A percentile compares a stretch with the other conserved stretches of the same genome.
These are phyloP conservation scores for Molorchus minor DNA, from an alignment of 2,888 invertebrate species.

Conservation along the genomic window DNA sequence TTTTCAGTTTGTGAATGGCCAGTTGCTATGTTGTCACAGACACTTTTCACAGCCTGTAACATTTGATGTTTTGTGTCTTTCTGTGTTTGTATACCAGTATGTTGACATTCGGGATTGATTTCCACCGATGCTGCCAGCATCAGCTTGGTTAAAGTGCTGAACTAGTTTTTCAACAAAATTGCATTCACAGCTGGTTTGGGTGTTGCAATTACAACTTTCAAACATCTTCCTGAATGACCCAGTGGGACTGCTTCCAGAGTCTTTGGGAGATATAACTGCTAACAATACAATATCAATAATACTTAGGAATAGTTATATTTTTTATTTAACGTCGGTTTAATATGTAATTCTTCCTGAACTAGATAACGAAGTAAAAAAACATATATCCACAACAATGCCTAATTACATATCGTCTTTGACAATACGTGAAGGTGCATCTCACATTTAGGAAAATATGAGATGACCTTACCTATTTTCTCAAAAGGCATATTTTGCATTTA, in stretches of 20 bases:
- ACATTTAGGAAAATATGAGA: no score
- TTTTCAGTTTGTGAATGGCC: slow-evolving; percentile 5
- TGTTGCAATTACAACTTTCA: slow-evolving; percentile 34
- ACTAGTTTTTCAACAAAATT: slow-evolving; percentile 42
- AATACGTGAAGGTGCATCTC: no score
- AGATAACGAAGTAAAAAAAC: no score
- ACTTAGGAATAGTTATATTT: no score
- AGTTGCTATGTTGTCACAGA: neutral
- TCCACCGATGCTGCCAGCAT: slow-evolving; percentile 3
- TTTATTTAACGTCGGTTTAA: no score
- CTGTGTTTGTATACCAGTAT: slow-evolving; percentile 1
- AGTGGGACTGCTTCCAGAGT: neutral
- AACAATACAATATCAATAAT: no score
- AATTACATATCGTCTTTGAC: no score
- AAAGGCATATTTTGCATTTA: no score
- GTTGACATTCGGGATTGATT: neutral
- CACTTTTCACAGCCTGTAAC: neutral
- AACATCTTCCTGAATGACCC: slow-evolving; percentile 34
- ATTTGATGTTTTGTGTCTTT: neutral
- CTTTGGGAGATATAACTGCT: neutral
- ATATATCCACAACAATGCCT: no score
- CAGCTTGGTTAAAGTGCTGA: slow-evolving; percentile 31
- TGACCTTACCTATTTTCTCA: no score
- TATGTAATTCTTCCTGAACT: no score
- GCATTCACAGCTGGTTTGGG: slow-evolving; percentile 32